phyloP scores from a whole-genome alignment of 2,888 invertebrate genomes.

The Ptilodon capucinus region DNA sequence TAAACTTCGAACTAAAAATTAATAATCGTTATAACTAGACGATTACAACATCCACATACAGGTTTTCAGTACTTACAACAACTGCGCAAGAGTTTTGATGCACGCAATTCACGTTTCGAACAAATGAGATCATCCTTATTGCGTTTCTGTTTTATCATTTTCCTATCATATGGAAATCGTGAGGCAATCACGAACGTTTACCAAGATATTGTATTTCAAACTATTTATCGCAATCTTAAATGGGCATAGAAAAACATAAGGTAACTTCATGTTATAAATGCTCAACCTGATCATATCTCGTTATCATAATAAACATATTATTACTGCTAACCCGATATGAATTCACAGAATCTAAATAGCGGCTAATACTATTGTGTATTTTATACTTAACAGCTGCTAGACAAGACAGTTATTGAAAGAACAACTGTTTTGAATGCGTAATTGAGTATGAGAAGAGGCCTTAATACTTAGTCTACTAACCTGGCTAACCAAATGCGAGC shows the following conservation, averaged over 20 bases:
- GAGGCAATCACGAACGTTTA: neutral
- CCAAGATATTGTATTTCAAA: neutral
- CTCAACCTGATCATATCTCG: neutral
- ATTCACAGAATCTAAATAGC: no score
- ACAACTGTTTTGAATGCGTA: no score
- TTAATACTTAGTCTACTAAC: no score
- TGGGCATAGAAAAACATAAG: neutral
- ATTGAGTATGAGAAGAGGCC: no score
- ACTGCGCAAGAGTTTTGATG: neutral
- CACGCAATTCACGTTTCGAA: neutral
- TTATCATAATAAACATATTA: neutral
- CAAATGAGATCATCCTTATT: conserved; percentile 1
- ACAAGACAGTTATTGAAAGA: no score
- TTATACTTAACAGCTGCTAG: no score
- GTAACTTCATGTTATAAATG: neutral
- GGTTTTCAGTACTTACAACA: neutral
- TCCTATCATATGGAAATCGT: neutral
- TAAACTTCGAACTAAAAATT: no score
- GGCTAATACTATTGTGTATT: no score
- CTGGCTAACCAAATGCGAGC: no score
- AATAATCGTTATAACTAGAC: no score
- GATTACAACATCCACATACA: no score
- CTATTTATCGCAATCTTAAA: neutral
- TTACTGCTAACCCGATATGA: no score
- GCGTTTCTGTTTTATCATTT: neutral